Evolutionary conservation across 2,888 invertebrate species (phyloP).

Genomic region (Conistra vaccinii): DNA sequence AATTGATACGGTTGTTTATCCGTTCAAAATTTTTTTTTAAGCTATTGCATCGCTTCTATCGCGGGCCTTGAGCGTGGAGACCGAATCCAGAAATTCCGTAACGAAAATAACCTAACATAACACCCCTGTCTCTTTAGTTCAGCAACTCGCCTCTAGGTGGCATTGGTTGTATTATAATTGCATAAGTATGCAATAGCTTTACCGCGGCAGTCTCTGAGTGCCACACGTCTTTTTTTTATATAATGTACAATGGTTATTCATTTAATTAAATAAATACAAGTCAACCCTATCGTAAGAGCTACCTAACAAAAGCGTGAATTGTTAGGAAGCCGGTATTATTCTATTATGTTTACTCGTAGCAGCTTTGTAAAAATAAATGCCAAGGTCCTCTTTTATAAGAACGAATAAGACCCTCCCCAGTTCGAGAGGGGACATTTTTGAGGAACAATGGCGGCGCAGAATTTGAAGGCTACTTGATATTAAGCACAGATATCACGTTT

Average conservation of each 20-base stretch:
- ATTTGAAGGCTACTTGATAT: slow-evolving; percentile 30
- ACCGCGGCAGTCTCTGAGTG: too few species aligned
- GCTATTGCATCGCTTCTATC: too few species aligned
- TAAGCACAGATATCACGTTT: not conserved
- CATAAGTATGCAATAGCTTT: too few species aligned
- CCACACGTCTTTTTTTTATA: too few species aligned
- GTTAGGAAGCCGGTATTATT: slow-evolving; percentile 20
- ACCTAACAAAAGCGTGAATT: slow-evolving; percentile 17
- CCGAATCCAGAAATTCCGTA: too few species aligned
- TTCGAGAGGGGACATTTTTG: slow-evolving; percentile 41
- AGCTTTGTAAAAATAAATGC: slow-evolving; percentile 54
- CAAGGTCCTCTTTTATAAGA: slow-evolving; percentile 54
- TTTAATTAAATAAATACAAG: slow-evolving; percentile 9
- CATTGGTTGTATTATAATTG: too few species aligned
- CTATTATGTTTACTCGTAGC: slow-evolving; percentile 27
- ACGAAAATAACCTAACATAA: too few species aligned
- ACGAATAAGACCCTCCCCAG: slow-evolving; percentile 29
- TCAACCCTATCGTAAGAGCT: slow-evolving; percentile 8
- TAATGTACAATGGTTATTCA: not conserved
- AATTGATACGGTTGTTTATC: not conserved
- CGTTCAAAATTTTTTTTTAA: too few species aligned
- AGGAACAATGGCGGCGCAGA: slow-evolving; percentile 23
- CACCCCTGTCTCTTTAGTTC: too few species aligned
- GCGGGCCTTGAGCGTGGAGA: too few species aligned
- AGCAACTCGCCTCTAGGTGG: too few species aligned